phyloP scores from a whole-genome alignment of 2,888 invertebrate species.

The Lypha dubia region DNA sequence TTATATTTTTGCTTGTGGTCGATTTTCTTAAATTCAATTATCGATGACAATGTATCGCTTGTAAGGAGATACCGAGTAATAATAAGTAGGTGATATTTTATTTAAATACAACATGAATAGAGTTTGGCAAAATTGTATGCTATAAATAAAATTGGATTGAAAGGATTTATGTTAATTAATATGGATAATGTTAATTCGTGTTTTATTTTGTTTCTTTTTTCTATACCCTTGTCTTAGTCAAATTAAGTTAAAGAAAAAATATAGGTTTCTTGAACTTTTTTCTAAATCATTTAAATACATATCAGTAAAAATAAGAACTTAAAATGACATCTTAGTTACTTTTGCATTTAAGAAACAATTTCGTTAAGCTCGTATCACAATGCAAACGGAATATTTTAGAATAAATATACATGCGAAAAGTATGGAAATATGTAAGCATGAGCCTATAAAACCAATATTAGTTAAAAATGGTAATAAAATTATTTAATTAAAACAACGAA shows the following conservation, averaged over 20 bases:
- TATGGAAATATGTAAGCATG: no score
- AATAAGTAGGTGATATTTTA: constrained; percentile 46
- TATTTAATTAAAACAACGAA: no score
- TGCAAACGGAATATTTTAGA: no score
- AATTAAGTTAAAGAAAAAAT: constrained; percentile 37
- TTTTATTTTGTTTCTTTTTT: not conserved
- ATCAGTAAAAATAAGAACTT: not conserved
- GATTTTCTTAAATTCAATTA: constrained; percentile 70
- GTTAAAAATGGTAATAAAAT: no score
- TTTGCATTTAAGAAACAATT: not conserved
- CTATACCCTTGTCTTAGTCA: not conserved
- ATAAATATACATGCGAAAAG: no score
- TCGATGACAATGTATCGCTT: constrained; percentile 55
- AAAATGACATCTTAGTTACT: not conserved
- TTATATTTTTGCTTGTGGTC: constrained; percentile 43
- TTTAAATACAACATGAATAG: constrained; percentile 22
- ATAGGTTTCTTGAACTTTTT: not conserved
- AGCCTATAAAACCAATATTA: no score
- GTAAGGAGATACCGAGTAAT: constrained; percentile 42
- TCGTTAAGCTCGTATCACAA: no score
- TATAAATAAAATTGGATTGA: constrained; percentile 26
- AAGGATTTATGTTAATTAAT: constrained; percentile 48
- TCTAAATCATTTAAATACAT: not conserved
- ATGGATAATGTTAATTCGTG: constrained; percentile 27
- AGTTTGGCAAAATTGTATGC: constrained; percentile 31